Conservation (phyloP, 2,797 vertebrate species). For the Falco berigora region DNA sequence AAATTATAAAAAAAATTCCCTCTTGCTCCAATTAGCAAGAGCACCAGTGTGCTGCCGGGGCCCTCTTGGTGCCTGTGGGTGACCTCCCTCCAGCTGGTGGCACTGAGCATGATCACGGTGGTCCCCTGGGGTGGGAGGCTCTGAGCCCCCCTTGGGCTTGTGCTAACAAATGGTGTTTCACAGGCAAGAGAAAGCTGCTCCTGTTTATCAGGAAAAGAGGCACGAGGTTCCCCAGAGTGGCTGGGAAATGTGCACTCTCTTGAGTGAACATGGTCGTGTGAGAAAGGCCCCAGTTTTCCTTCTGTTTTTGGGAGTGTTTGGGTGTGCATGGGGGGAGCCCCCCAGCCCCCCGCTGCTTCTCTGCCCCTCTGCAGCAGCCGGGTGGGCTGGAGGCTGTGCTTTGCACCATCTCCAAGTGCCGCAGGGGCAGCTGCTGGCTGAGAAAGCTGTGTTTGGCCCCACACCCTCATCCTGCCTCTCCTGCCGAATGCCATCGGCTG, state of each 20-base stretch:
- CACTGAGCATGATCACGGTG: background rate
- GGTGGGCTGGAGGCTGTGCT: background rate
- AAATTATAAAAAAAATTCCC: background rate
- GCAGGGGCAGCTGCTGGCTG: background rate
- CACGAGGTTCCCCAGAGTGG: background rate
- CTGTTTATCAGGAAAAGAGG: background rate
- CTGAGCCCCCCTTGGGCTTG: background rate
- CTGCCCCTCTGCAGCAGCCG: background rate
- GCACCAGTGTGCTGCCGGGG: background rate
- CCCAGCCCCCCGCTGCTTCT: background rate
- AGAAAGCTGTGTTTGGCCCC: background rate
- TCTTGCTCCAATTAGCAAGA: background rate
- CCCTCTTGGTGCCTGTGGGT: background rate
- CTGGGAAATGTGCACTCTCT: background rate
- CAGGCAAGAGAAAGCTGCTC: background rate
- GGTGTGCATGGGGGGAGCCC: background rate
- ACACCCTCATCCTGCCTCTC: background rate
- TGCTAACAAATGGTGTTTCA: background rate
- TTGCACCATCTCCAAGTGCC: background rate
- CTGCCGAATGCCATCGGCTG: background rate
- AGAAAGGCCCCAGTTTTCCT: background rate
- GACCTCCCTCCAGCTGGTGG: background rate
- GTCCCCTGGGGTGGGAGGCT: background rate
- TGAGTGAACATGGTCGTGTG: rapidly evolving
- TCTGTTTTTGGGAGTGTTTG: background rate